Evolutionary conservation across 64 coral and sea anemone species (phyloP), one percentile per base, ranked within the genome.

Genomic region (Platygyra sinensis): DNA sequence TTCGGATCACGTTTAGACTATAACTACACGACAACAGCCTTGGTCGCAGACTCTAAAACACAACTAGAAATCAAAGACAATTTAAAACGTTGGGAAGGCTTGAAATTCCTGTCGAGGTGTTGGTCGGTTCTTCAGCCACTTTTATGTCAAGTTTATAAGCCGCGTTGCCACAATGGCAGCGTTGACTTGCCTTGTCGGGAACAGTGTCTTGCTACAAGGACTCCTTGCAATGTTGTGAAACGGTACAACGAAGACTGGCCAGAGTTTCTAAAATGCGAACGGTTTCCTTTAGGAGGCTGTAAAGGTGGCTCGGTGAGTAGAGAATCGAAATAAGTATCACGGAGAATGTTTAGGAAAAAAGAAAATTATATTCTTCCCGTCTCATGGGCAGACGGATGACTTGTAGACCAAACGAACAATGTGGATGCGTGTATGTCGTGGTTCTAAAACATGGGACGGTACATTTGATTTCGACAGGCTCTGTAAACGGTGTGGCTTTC

Each of bases 101-200:
- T 99, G 8, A 93, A 92, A 36, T 99, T 99, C 62, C 54, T 99
- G 19, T 92, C 97, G 1, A 95, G 87, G 25, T 99, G 97, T 76
- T 99, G 97, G 97, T 67, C 88, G 16, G 97, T 99, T 27, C 78
- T 99, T 30, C 94, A 99, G 69, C 97, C 97, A 7, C 88, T 99
- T 67, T 61, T 99, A 10, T 99, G 97, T 75, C 91, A 93, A n/a
- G 91, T 99, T 67, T 99, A 99, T 28, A 94, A 89, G 31, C 97
- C 97, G 1, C 80, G 92, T 0, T 99, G 97, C 60, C 85, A 89
- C 38, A 92, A 94, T 77, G 72, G 77, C n/a, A 77, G 20, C 20
- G 91, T 89, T 0, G 61, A 74, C 57, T 78, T 75, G 57, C 97
- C 97, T 14, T 99, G 94, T 75, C 86, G 85, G 60, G 83, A 90